Percentiles rank a stretch among this genome's conserved stretches.
phyloP scores from a whole-genome alignment of 2,888 invertebrate genomes.

The Cremastinae sp. region DNA sequence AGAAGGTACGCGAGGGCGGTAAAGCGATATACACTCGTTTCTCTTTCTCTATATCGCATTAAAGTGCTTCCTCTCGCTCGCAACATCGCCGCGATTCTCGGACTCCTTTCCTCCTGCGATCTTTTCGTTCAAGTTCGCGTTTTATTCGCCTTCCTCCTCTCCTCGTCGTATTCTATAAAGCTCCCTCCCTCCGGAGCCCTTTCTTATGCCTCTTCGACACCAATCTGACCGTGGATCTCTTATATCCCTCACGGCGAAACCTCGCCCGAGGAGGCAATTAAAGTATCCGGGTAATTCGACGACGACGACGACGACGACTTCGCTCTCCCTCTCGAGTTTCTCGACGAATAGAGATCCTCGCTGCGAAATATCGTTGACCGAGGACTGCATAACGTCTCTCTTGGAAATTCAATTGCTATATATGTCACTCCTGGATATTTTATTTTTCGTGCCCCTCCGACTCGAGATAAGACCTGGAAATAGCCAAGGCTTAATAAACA shows the following conservation, averaged over 20 bases:
- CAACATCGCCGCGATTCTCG: slow-evolving; percentile 1
- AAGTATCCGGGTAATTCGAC: slow-evolving; percentile 76
- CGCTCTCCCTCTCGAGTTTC: slow-evolving; percentile 16
- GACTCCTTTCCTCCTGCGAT: slow-evolving; percentile 43
- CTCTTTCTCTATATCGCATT: slow-evolving; percentile 61
- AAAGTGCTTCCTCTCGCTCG: slow-evolving; percentile 9
- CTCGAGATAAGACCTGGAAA: slow-evolving; percentile 33
- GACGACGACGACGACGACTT: slow-evolving; percentile 58
- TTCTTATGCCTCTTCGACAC: slow-evolving; percentile 57
- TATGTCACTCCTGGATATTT: slow-evolving; percentile 34
- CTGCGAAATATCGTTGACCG: slow-evolving; percentile 58
- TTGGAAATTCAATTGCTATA: slow-evolving; percentile 59
- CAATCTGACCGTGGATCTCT: slow-evolving; percentile 64
- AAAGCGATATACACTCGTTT: slow-evolving; percentile 66
- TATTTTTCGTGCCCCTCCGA: neutral
- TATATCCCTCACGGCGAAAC: slow-evolving; percentile 64
- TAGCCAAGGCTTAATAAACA: slow-evolving; percentile 31
- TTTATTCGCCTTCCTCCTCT: slow-evolving; percentile 56
- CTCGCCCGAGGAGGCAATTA: slow-evolving; percentile 76
- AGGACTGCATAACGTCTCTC: slow-evolving; percentile 51
- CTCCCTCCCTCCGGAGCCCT: slow-evolving; percentile 44
- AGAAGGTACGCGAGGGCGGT: slow-evolving; percentile 64
- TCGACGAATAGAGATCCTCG: slow-evolving; percentile 56
- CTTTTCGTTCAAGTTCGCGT: slow-evolving; percentile 45
- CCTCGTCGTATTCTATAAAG: slow-evolving; percentile 48